phyloP scores from a whole-genome alignment of 2,888 invertebrate species.

The Eucriotettix oculatus region DNA sequence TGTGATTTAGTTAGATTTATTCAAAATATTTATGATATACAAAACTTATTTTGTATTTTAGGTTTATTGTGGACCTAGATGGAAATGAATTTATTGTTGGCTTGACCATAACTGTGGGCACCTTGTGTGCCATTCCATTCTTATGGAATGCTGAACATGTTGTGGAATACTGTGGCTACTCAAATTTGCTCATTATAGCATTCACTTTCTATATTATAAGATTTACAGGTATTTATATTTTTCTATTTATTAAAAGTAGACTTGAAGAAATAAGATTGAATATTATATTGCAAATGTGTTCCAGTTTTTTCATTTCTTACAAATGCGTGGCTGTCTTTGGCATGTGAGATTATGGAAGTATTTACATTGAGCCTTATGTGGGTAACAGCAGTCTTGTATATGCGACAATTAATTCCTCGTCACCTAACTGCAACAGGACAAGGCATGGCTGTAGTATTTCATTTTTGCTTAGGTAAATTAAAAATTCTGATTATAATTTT shows the following conservation, averaged over 20 bases:
- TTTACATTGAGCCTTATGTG: conserved; percentile 61
- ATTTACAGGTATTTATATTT: conserved; percentile 39
- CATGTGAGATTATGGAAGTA: conserved; percentile 56
- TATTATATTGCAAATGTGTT: conserved; percentile 8
- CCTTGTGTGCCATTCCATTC: conserved; percentile 50
- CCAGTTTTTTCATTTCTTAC: conserved; percentile 36
- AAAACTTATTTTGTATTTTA: conserved; percentile 20
- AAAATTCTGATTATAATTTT: no score
- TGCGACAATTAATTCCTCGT: conserved; percentile 63
- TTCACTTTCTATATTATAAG: conserved; percentile 65
- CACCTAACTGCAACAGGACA: conserved; percentile 63
- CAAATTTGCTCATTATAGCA: conserved; percentile 67
- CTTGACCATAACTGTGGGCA: conserved; percentile 46
- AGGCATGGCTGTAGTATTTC: conserved; percentile 59
- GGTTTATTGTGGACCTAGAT: conserved; percentile 41
- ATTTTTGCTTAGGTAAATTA: conserved; percentile 53
- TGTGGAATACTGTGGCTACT: conserved; percentile 68
- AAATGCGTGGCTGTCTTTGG: conserved; percentile 45
- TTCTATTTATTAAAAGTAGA: not conserved
- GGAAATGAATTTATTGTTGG: conserved; percentile 43
- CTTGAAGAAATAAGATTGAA: not conserved
- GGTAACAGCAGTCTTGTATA: conserved; percentile 63
- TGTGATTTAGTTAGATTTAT: no score
- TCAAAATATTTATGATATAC: no score
- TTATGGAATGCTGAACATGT: conserved; percentile 65